Evolutionary conservation across 1,140 invertebrate species (phyloP), one percentile per base, ranked within the genome.

Genomic region (Zaprionus vittiger): DNA sequence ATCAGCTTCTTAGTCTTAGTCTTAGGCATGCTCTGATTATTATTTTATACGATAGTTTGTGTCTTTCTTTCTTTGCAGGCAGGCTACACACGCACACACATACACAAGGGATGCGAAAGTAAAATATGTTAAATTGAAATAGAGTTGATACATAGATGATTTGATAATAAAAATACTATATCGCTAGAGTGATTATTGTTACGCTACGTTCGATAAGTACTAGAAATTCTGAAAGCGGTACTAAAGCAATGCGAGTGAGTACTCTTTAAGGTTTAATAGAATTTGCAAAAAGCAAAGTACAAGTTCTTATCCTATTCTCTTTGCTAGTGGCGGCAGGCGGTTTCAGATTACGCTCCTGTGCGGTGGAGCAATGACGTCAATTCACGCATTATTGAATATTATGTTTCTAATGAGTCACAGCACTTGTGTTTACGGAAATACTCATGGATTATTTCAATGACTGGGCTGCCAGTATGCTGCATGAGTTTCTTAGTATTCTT

Each of bases 51-150:
- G 6, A 17, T 22, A 38, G 12, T 12, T 62, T 28, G 37, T 20
- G 22, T 17, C 20, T 65, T 52, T 31, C 11, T 68, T 66, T 59
- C 37, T 38, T 65, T 71, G 75, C 81, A 81, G 76, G 68, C 65
- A 65, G 63, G 75, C 77, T 82, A 86, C 61, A 67, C 64, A 68
- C 44, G 66, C 59, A 72, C 38, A 76, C 56, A 62, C 57, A 76
- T 38, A 62, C 38, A 38, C 68, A 68, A 74, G 20, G 64, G 63
- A 68, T 77, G 75, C 70, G 75, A 83, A 87, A 83, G 70, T 74
- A 80, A 80, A 86, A 75, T 11, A 67, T 68, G 28, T 80, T 77
- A 82, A 73, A 52, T 47, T 47, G 6, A 64, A 59, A n/a, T 59
- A 31, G n/a, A 26, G 4, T 65, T 62, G 47, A 64, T 75, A 47